Conservation (phyloP, 2,797 vertebrate species). For the Chloroceryle amazona region DNA sequence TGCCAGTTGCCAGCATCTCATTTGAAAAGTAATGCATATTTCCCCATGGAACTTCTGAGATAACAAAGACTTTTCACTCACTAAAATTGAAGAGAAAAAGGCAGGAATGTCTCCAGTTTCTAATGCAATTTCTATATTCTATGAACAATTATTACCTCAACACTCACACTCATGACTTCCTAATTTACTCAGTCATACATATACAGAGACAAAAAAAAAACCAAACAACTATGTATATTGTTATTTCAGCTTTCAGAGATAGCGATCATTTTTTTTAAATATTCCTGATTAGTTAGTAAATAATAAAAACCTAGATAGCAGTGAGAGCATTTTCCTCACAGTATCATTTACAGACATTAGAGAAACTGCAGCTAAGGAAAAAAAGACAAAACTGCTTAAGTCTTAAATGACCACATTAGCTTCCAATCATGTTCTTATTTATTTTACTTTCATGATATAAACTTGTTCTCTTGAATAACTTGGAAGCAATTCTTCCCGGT, state of each 20-base stretch:
- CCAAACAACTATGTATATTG: neutral
- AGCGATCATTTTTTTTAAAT: neutral
- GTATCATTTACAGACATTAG: conserved; percentile 51
- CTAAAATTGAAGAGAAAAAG: neutral
- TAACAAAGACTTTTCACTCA: neutral
- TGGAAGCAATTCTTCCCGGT: neutral
- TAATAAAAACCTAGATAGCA: conserved; percentile 65
- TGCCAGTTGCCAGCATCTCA: neutral
- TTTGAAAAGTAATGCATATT: neutral
- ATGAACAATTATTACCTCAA: conserved; percentile 9
- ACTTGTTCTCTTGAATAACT: conserved; percentile 58
- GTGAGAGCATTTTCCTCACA: conserved; percentile 61
- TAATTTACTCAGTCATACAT: neutral
- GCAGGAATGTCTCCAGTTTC: neutral
- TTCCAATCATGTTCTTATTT: conserved; percentile 58
- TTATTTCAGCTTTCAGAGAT: neutral
- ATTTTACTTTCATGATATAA: conserved; percentile 56
- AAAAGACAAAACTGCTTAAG: neutral
- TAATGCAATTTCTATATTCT: neutral
- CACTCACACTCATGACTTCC: neutral
- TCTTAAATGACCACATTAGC: conserved; percentile 5
- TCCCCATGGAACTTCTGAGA: neutral
- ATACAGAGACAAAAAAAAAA: conserved; percentile 8
- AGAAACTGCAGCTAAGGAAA: neutral
- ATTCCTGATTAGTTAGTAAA: conserved; percentile 66